Evolutionary conservation across 2,113 vertebrate species (phyloP).

Genomic region (Vireo altiloquus): DNA sequence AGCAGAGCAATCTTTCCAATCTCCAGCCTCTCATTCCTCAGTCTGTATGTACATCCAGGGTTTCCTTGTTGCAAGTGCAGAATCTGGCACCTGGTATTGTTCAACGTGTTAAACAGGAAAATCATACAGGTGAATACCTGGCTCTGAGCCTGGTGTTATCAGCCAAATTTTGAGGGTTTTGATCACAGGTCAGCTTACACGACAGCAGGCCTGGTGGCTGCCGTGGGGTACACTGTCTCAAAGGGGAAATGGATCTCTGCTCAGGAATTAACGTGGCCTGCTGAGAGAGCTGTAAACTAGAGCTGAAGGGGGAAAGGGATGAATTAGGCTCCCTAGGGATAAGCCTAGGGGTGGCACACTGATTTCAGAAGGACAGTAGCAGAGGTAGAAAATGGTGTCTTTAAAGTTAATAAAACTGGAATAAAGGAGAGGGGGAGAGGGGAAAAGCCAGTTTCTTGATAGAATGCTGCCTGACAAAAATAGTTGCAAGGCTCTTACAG

Average conservation of each 20-base stretch:
- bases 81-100: background rate
- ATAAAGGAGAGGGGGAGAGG: background rate
- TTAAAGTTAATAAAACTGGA: background rate
- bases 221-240: background rate
- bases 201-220: background rate
- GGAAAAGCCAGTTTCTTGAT: background rate
- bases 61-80: background rate
- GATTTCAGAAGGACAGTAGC: background rate
- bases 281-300: background rate
- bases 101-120: background rate
- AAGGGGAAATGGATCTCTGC: background rate
- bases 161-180: background rate
- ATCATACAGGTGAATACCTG: background rate
- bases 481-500: background rate
- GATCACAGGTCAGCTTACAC: background rate
- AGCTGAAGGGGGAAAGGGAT: background rate
- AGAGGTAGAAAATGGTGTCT: background rate
- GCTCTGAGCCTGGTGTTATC: background rate
- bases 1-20: background rate
- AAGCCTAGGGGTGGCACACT: accelerated
- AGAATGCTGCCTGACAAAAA: background rate
- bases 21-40: background rate
- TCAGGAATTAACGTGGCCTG: background rate
- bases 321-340: background rate
- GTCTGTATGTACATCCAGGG: background rate